A percentile compares a stretch with the other conserved stretches of the same genome.
Evolutionary conservation across 1,140 invertebrate genomes (phyloP).

Genomic region (Meteorus sp.): DNA sequence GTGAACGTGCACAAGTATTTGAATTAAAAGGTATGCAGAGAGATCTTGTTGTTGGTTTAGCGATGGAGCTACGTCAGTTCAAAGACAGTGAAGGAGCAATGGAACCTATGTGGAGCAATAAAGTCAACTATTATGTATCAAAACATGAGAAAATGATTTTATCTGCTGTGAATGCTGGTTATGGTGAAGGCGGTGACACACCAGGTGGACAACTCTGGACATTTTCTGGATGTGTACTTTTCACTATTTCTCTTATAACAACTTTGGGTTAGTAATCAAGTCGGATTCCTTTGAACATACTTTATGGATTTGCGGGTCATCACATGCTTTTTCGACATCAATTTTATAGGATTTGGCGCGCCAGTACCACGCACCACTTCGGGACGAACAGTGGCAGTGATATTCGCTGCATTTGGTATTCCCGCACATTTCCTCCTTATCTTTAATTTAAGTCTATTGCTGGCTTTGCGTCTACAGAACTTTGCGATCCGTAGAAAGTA

Average conservation of each 20-base stretch:
- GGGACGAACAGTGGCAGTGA: slow-evolving; percentile 62
- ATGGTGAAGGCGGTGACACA: slow-evolving; percentile 57
- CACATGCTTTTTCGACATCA: background rate
- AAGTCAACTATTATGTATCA: slow-evolving; percentile 58
- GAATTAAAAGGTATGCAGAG: slow-evolving; percentile 58
- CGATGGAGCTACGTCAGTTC: slow-evolving; percentile 59
- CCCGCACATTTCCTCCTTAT: slow-evolving; percentile 66
- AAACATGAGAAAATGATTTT: slow-evolving; percentile 61
- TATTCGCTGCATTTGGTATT: slow-evolving; percentile 65
- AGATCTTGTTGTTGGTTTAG: slow-evolving; percentile 57
- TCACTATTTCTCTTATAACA: slow-evolving; percentile 64
- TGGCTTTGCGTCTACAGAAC: slow-evolving; percentile 60
- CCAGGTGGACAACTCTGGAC: slow-evolving; percentile 62
- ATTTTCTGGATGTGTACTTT: slow-evolving; percentile 65
- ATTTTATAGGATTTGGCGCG: slow-evolving; percentile 62
- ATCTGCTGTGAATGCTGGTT: slow-evolving; percentile 60
- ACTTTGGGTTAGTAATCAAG: slow-evolving; percentile 59
- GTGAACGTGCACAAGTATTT: slow-evolving; percentile 58
- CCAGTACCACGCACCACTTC: slow-evolving; percentile 64
- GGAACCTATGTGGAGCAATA: slow-evolving; percentile 59
- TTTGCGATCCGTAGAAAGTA: slow-evolving; percentile 44
- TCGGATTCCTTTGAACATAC: background rate
- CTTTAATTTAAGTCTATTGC: slow-evolving; percentile 64
- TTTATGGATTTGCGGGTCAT: background rate
- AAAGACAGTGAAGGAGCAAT: slow-evolving; percentile 47